Percentiles rank a stretch among this genome's conserved stretches.
Conservation (phyloP, 1,140 invertebrate species). For the Bombyx mori region ASM3026992v2 NC_085125.1:261001-261500, state of each 20-base stretch:
- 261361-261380: conserved; percentile 86
- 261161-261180: conserved; percentile 45
- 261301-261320: conserved; percentile 90
- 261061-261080: no score
- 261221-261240: conserved; percentile 74
- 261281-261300: conserved; percentile 82
- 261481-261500: conserved; percentile 75
- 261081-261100: no score
- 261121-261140: no score
- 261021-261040: no score
- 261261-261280: conserved; percentile 67
- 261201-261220: conserved; percentile 53
- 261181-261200: conserved; percentile 65
- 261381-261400: conserved; percentile 91
- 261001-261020: no score
- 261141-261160: conserved; percentile 46
- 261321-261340: conserved; percentile 90
- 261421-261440: conserved; percentile 57
- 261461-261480: conserved; percentile 74
- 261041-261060: no score
- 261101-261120: no score
- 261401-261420: conserved; percentile 85
- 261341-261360: conserved; percentile 82
- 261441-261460: conserved; percentile 68
- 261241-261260: conserved; percentile 80